A percentile compares a stretch with the other conserved stretches of the same genome.
These are phyloP conservation scores for Dasyornis broadbenti DNA, from an alignment of 2,113 vertebrate genomes.

Conservation along the genomic window DNA sequence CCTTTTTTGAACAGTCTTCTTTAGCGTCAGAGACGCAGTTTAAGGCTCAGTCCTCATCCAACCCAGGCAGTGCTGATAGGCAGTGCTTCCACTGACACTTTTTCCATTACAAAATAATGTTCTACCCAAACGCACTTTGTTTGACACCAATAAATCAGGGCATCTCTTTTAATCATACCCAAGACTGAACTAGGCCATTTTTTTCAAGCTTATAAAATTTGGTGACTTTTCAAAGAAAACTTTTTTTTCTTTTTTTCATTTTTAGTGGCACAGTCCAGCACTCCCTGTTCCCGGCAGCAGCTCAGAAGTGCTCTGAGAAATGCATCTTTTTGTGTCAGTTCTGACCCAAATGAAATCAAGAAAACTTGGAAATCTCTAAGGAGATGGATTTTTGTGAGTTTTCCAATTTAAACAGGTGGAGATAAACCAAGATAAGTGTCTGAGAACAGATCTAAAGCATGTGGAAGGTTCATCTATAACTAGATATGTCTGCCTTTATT, in stretches of 20 bases:
- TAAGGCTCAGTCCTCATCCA: neutral
- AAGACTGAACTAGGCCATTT: neutral
- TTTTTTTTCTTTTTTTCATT: neutral
- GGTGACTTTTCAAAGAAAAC: constrained; percentile 40
- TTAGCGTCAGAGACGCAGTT: neutral
- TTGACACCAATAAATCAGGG: constrained; percentile 36
- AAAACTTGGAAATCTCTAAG: constrained; percentile 5
- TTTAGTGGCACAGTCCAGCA: constrained; percentile 5
- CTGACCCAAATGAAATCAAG: constrained; percentile 21
- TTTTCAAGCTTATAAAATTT: constrained; percentile 23
- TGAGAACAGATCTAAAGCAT: neutral
- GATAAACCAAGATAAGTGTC: constrained; percentile 32
- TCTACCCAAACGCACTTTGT: constrained; percentile 12
- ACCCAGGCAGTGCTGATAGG: neutral
- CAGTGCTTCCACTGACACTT: neutral
- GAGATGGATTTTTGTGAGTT: constrained; percentile 48
- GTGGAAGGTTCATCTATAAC: neutral
- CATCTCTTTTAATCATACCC: neutral
- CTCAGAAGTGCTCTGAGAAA: constrained; percentile 16
- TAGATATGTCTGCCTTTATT: neutral
- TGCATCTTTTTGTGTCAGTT: constrained; percentile 7
- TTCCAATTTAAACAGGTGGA: constrained; percentile 55
- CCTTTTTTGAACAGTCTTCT: neutral
- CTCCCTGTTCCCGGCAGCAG: constrained; percentile 46
- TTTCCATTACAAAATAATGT: constrained; percentile 24